Evolutionary conservation across 2,888 invertebrate species (phyloP), one percentile per base, ranked within the genome.

Genomic region (Cryptocheilus praepositus): DNA sequence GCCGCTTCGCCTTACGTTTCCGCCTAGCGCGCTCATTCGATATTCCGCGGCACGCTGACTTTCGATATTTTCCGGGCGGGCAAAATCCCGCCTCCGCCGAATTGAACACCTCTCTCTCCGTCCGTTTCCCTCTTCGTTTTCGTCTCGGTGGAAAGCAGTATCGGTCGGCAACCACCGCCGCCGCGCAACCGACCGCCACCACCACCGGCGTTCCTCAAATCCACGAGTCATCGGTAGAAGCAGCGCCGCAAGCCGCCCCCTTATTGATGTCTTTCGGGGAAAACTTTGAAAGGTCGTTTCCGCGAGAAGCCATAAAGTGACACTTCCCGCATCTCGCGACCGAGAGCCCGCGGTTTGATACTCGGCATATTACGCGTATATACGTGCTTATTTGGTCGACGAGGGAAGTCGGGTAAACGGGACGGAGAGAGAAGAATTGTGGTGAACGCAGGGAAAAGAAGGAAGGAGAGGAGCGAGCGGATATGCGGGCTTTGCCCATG

Each of bases 1-100:
- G 76, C 76, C 83, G 82, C 2, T 82, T 81, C 83, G 81, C 82
- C 84, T 84, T 81, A 82, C 78, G 75, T 69, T 64, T 61, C 8
- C 19, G n/a, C 63, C 36, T 56, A 65, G 54, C 55, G 18, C 71
- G 66, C 80, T 84, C 81, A 83, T 86, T 87, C 81, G 71, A 83
- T 86, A 87, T 87, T 87, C 87, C 81, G 80, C 77, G 81, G 82
- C 79, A 81, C 80, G 76, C 77, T 70, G 70, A 73, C 81, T 83
- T 80, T 82, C 84, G 79, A 86, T 85, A 84, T 83, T 85, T 83
- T 75, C 70, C 62, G 54, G 61, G 49, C 62, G 66, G 51, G 28
- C 46, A n/a, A 61, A 62, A 65, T 63, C 70, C 70, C 64, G 64
- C 56, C 67, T 65, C 56, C 71, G 55, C 53, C 36, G 36, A 36